A percentile compares a stretch with the other conserved stretches of the same genome.
phyloP scores from a whole-genome alignment of 2,888 invertebrate genomes.

The Helicoverpa assulta region DNA sequence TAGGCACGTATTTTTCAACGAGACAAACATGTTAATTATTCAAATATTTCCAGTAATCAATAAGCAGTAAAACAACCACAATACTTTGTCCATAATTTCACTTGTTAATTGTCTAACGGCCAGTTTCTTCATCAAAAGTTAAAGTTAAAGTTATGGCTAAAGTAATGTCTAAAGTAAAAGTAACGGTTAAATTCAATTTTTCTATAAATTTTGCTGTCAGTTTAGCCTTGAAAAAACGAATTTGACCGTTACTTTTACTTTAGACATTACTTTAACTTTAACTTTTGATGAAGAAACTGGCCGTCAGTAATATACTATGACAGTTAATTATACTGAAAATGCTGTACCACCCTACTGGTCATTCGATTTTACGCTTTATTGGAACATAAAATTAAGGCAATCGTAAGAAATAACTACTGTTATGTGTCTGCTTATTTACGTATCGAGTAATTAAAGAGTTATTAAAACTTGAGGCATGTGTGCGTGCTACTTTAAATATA shows the following conservation, averaged over 20 bases:
- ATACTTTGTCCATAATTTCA: slow-evolving; percentile 43
- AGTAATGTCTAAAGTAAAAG: no score
- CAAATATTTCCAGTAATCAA: slow-evolving; percentile 16
- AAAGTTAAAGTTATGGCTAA: no score
- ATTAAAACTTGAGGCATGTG: slow-evolving; percentile 11
- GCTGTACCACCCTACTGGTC: slow-evolving; percentile 28
- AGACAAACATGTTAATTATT: not conserved
- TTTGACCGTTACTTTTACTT: no score
- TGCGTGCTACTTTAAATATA: slow-evolving; percentile 10
- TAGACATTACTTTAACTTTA: no score
- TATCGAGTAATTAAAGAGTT: slow-evolving; percentile 10
- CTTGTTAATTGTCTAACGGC: slow-evolving; percentile 40
- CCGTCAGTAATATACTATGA: slow-evolving; percentile 54
- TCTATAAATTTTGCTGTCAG: no score
- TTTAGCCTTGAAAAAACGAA: no score
- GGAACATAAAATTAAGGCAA: slow-evolving; percentile 55
- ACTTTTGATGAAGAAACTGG: no score
- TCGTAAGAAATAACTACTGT: slow-evolving; percentile 40
- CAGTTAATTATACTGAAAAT: slow-evolving; percentile 42
- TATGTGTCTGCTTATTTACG: slow-evolving; percentile 27
- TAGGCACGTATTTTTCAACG: not conserved
- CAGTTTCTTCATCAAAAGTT: no score
- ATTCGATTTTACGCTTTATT: slow-evolving; percentile 58
- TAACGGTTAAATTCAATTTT: no score
- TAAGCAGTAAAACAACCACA: slow-evolving; percentile 7